phyloP scores from a whole-genome alignment of 2,113 vertebrate genomes.

The Collichthys lucidus region DNA sequence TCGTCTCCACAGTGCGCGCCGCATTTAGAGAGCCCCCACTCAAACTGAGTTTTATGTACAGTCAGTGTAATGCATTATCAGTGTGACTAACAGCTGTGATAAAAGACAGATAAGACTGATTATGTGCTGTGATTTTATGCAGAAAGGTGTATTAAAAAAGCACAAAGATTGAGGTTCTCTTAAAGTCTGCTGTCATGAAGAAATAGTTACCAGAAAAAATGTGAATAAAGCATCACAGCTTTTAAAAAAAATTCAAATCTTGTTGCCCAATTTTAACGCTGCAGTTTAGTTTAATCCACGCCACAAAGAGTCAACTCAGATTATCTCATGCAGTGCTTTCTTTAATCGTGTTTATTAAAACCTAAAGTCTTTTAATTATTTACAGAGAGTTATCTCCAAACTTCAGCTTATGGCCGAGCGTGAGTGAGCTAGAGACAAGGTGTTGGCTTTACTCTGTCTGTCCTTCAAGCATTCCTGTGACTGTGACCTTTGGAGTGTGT shows the following conservation, averaged over 20 bases:
- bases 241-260: background rate
- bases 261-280: slow-evolving; percentile 24
- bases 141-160: background rate
- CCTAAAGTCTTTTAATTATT: slow-evolving; percentile 45
- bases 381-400: slow-evolving; percentile 67
- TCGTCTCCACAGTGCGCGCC: slow-evolving; percentile 71
- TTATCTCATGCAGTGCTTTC: background rate
- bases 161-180: background rate
- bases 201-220: background rate
- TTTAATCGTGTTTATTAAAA: slow-evolving; percentile 11
- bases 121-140: background rate
- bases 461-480: slow-evolving; percentile 86
- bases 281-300: background rate
- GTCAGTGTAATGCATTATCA: slow-evolving; percentile 52
- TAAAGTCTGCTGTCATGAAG: background rate
- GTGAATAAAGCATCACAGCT: background rate
- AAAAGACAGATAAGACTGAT: background rate
- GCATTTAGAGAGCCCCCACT: slow-evolving; percentile 60
- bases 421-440: slow-evolving; percentile 65
- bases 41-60: slow-evolving; percentile 60
- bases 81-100: slow-evolving; percentile 12
- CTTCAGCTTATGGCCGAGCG: slow-evolving; percentile 62
- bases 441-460: slow-evolving; percentile 79
- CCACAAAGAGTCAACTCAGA: background rate
- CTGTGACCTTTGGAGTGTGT: slow-evolving; percentile 88